Conservation (phyloP, 1,140 invertebrate species). For the Aphelinus certus region DNA sequence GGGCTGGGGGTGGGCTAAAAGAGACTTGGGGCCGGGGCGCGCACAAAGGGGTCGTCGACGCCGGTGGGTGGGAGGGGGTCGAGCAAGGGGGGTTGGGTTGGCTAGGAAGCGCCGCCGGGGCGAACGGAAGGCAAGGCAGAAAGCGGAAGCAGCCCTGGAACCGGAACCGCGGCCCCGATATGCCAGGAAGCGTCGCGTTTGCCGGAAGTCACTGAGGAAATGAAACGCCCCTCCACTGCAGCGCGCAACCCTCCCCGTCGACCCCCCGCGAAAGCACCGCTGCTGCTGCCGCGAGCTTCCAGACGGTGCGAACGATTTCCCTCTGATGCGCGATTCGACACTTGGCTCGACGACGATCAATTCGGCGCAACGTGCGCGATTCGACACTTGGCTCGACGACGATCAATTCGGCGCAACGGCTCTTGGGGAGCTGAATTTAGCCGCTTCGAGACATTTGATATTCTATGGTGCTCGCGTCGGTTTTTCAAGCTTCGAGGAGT, state of each 20-base stretch:
- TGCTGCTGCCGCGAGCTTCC: neutral
- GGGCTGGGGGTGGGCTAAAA: neutral
- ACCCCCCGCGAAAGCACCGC: conserved; percentile 30
- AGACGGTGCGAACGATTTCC: neutral
- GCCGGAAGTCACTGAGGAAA: conserved; percentile 65
- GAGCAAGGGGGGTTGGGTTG: conserved; percentile 44
- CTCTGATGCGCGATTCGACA: no score
- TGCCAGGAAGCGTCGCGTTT: conserved; percentile 64
- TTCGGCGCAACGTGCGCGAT: neutral
- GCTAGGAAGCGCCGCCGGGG: conserved; percentile 41
- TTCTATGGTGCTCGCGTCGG: no score
- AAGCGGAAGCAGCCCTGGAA: conserved; percentile 49
- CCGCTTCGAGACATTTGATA: no score
- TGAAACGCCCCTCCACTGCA: conserved; percentile 54
- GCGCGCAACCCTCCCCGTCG: conserved; percentile 41
- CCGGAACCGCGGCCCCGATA: conserved; percentile 55
- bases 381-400: neutral
- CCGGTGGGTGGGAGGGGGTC: conserved; percentile 13
- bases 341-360: neutral
- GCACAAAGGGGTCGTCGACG: neutral
- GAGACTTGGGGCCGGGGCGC: neutral
- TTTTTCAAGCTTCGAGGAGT: no score
- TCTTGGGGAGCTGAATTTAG: neutral
- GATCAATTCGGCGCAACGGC: neutral
- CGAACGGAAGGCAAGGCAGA: conserved; percentile 52